phyloP scores from a whole-genome alignment of 2,888 invertebrate species.

The Neoascia interrupta region DNA sequence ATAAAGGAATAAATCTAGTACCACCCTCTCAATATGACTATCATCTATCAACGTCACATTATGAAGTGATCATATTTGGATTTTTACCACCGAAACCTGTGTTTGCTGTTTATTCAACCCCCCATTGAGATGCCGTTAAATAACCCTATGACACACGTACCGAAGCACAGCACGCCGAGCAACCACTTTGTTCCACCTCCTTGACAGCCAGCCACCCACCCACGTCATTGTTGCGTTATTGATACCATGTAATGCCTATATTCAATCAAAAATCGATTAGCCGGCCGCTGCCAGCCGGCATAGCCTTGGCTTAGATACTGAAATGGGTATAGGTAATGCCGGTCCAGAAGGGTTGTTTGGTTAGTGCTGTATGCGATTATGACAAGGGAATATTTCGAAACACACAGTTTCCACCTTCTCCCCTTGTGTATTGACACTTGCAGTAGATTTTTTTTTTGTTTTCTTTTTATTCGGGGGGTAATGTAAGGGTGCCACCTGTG shows the following conservation, averaged over 20 bases:
- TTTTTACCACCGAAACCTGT: constrained; percentile 75
- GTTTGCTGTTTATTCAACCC: constrained; percentile 68
- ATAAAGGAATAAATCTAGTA: constrained; percentile 26
- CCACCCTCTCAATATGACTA: constrained; percentile 45
- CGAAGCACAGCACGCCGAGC: constrained; percentile 29
- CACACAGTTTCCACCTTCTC: constrained; percentile 29
- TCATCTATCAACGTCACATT: constrained; percentile 80
- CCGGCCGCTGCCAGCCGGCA: constrained; percentile 65
- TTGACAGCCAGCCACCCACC: constrained; percentile 47
- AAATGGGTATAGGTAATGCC: constrained; percentile 6
- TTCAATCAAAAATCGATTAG: constrained; percentile 80
- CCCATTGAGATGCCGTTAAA: constrained; percentile 66
- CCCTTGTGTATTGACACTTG: constrained; percentile 48
- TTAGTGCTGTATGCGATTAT: constrained; percentile 38
- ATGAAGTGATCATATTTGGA: constrained; percentile 80
- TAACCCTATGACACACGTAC: constrained; percentile 66
- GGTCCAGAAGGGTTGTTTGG: constrained; percentile 62
- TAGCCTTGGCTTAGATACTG: constrained; percentile 11
- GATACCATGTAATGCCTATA: constrained; percentile 73
- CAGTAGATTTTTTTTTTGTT: constrained; percentile 14
- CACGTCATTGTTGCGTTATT: constrained; percentile 66
- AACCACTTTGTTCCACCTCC: constrained; percentile 54
- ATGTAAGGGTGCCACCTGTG: constrained; percentile 55
- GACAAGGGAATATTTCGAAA: constrained; percentile 52
- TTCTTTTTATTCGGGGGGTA: not conserved